Base-by-base conservation (phyloP, 1,140 invertebrate species). In the Oncopodura yosiiana region DNA sequence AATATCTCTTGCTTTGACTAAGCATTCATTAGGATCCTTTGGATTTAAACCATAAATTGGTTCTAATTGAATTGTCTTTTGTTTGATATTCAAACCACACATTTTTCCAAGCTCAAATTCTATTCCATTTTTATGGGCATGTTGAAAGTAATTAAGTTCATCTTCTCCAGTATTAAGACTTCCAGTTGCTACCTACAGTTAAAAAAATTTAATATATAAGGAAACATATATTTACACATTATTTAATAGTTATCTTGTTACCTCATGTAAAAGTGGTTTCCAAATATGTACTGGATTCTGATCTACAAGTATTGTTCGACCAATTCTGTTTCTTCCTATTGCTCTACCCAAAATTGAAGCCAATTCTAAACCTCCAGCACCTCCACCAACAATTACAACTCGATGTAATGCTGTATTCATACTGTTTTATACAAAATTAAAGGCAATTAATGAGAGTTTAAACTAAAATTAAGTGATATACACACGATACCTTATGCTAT, bases 131-230 rank as follows among this genome's bases (percentile, higher is more conserved):
- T 16, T 3, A 41, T 54, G 36, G 24, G 30, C 53, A 43, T 60
- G 58, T 0, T 52, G 37, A 42, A 60, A 60, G 34, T 60, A 60
- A 39, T 60, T 60, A 11, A 60, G 30, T 29, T 60, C 58, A 44
- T 60, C 58, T 38, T 60, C 53, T 1, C 58, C 58, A 1, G 53
- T 55, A 24, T 60, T 60, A 8, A 60, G 36, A 8, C 53, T 24
- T 12, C 58, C 53, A 23, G 58, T 56, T 0, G 53, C 58, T 11
- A 60, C n/a, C n/a, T n/a, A n/a, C n/a, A n/a, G n/a, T n/a, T n/a
- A n/a, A n/a, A n/a, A n/a, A n/a, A n/a, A n/a, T n/a, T n/a, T n/a
- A n/a, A n/a, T n/a, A n/a, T n/a, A n/a, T n/a, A n/a, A n/a, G n/a
- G n/a, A n/a, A n/a, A n/a, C n/a, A n/a, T n/a, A n/a, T n/a, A n/a